Evolutionary conservation across 2,113 vertebrate species (phyloP), one percentile per base, ranked within the genome.

Genomic region (Eubucco bourcierii): DNA sequence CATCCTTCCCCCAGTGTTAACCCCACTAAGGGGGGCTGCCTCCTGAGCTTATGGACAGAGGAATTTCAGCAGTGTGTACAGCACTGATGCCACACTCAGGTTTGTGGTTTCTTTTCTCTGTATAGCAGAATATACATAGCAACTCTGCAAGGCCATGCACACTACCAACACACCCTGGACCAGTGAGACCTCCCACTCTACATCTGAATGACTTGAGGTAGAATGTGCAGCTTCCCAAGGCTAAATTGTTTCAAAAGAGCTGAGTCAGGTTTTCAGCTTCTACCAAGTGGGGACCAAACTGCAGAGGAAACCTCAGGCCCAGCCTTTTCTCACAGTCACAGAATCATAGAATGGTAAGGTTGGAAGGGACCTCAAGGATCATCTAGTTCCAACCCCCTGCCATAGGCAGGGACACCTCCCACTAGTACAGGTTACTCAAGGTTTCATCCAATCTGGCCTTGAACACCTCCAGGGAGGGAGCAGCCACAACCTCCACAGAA

Each of bases 201-300:
- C 77, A 88, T 37, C 58, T 39, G 53, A 90, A 33, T 6, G 1
- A 44, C 31, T 31, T 29, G 0, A 0, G 60, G 28, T 31, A 91
- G 70, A 37, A 84, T 4, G 29, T 16, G 34, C 19, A 73, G 70
- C 60, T 78, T 84, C 76, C 61, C 66, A 76, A 81, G 66, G 50
- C 31, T 46, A 39, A 70, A 60, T 33, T 70, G 16, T 28, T 88
- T 65, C 72, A 53, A 53, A 76, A 53, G 31, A 76, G 28, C 31
- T 63, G 34, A 15, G 31, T 41, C 21, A 1, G 10, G 39, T 87
- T 87, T 87, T 59, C 47, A 58, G 41, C 34, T 84, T 63, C 68
- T 59, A 21, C 12, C 28, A 83, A 10, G 53, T 0, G 0, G 3
- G 50, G 15, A 28, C 20, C 66, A 13, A 66, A 52, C 4, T 10